Evolutionary conservation across 2,797 vertebrate genomes (phyloP).

Genomic region (Pangasius sanitwongsei): DNA sequence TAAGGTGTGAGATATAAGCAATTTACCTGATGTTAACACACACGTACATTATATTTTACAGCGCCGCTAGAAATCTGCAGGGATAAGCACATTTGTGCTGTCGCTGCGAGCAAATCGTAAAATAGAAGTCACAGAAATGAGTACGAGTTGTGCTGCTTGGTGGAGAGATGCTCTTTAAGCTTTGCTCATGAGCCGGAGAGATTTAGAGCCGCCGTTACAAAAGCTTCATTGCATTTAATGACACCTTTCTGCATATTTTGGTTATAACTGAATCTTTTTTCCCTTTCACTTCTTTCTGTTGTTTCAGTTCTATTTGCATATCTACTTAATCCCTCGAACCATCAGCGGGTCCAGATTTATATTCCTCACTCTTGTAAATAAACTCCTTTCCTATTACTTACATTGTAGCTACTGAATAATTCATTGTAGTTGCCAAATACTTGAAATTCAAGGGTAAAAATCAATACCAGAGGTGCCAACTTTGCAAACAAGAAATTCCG

Average conservation of each 20-base stretch:
- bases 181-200: conserved; percentile 43
- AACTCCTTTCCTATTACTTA: background rate
- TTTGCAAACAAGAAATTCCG: background rate
- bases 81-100: conserved; percentile 53
- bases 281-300: background rate
- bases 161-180: conserved; percentile 46
- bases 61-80: conserved; percentile 47
- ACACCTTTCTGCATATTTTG: conserved; percentile 10
- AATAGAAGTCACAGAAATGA: conserved; percentile 40
- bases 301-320: background rate
- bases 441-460: background rate
- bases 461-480: background rate
- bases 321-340: background rate
- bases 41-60: conserved; percentile 44
- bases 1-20: conserved; percentile 56
- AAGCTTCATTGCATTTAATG: conserved; percentile 46
- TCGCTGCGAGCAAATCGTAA: conserved; percentile 49
- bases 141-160: conserved; percentile 16
- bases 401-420: background rate
- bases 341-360: background rate
- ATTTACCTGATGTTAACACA: conserved; percentile 59
- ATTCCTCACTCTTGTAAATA: background rate
- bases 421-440: background rate
- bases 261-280: background rate
- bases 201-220: conserved; percentile 46